A percentile compares a stretch with the other conserved stretches of the same genome.
Conservation (phyloP, 2,113 vertebrate genomes). For the Reinhardtius hippoglossoides region DNA sequence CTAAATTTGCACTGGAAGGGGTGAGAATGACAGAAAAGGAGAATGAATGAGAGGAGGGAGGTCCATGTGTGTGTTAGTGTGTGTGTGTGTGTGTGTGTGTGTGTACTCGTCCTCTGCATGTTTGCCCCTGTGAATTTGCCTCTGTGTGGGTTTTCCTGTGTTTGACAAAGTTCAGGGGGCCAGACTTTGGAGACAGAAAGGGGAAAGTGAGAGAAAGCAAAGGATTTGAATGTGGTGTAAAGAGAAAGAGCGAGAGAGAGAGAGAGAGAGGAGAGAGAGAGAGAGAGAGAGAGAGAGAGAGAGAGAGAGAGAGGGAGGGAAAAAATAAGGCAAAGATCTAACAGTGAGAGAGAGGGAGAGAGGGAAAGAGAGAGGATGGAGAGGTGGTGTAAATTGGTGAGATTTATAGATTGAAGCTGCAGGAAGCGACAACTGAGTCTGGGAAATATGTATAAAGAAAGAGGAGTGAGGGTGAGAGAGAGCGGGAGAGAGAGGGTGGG, state of each 20-base stretch:
- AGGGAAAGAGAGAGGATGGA: slow-evolving; percentile 30
- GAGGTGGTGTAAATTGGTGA: slow-evolving; percentile 63
- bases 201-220: slow-evolving; percentile 65
- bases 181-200: slow-evolving; percentile 61
- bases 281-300: slow-evolving; percentile 44
- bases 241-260: slow-evolving; percentile 46
- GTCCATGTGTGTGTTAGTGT: slow-evolving; percentile 14
- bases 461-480: slow-evolving; percentile 46
- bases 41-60: slow-evolving; percentile 45
- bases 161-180: slow-evolving; percentile 70
- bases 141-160: slow-evolving; percentile 65
- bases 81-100: slow-evolving; percentile 20
- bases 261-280: not conserved
- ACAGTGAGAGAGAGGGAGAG: slow-evolving; percentile 33
- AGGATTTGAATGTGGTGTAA: slow-evolving; percentile 64
- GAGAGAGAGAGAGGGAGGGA: slow-evolving; percentile 20
- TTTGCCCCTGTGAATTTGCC: slow-evolving; percentile 61
- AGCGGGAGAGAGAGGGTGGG: slow-evolving; percentile 57
- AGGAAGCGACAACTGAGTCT: slow-evolving; percentile 67
- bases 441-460: slow-evolving; percentile 70
- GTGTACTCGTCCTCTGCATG: slow-evolving; percentile 23
- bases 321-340: too few relatives aligned
- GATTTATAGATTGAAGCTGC: slow-evolving; percentile 74
- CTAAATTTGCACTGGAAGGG: slow-evolving; percentile 68
- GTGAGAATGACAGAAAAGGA: slow-evolving; percentile 73